Evolutionary conservation across 2,888 invertebrate genomes (phyloP).

Genomic region (Axea sp.): DNA sequence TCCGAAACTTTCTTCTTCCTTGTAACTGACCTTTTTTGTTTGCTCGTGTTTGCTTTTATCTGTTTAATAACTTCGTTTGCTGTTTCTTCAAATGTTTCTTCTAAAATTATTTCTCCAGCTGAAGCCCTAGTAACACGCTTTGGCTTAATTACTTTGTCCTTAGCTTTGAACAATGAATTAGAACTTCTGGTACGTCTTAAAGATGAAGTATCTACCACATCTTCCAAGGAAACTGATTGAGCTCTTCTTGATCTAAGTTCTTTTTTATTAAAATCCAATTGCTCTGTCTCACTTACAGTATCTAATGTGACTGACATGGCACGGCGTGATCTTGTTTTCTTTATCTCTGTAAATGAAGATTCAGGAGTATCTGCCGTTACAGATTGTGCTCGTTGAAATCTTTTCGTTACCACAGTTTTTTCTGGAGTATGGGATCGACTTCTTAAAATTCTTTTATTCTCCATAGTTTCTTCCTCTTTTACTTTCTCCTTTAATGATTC

Average conservation of each 20-base stretch:
- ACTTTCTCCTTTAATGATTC: background rate
- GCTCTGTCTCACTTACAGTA: constrained; percentile 6
- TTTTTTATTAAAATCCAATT: background rate
- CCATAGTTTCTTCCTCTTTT: background rate
- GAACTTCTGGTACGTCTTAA: constrained; percentile 35
- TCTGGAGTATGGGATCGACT: constrained; percentile 30
- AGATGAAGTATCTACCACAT: background rate
- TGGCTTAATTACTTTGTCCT: constrained; percentile 1
- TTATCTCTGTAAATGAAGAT: background rate
- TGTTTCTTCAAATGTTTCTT: constrained; percentile 23
- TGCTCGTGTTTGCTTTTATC: constrained; percentile 1
- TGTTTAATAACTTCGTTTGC: constrained; percentile 13
- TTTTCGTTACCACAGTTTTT: background rate
- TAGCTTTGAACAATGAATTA: constrained; percentile 33
- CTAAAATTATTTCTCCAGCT: background rate
- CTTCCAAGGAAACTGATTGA: constrained; percentile 44
- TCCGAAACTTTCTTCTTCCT: no score
- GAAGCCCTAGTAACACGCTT: constrained; percentile 2
- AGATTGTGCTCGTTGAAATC: constrained; percentile 23
- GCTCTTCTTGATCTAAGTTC: constrained; percentile 25
- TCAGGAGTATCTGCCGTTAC: constrained; percentile 22
- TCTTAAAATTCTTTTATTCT: constrained; percentile 10
- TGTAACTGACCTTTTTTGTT: background rate
- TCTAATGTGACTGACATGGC: constrained; percentile 43
- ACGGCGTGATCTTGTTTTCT: constrained; percentile 14